Conservation (phyloP, 2,888 invertebrate genomes). For the Lithophane ornitopus region DNA sequence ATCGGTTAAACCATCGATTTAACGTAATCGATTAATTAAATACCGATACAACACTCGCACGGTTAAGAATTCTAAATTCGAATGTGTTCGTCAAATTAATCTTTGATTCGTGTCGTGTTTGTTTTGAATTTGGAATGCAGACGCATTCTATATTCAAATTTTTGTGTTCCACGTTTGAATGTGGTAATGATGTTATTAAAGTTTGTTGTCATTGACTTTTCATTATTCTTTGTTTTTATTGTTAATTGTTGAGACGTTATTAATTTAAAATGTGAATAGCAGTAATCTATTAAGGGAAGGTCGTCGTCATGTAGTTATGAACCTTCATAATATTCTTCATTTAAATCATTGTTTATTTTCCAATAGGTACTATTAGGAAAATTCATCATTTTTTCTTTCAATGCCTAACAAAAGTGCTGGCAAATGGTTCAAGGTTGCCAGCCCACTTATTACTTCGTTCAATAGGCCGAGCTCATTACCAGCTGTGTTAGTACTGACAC, state of each 20-base stretch:
- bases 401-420: conserved; percentile 55
- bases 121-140: conserved; percentile 68
- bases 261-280: conserved; percentile 29
- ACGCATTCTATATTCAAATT: conserved; percentile 68
- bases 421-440: conserved; percentile 66
- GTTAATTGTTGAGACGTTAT: conserved; percentile 41
- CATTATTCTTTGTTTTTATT: conserved; percentile 50
- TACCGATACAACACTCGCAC: conserved; percentile 51
- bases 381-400: conserved; percentile 28
- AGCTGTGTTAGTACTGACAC: conserved; percentile 52
- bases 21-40: conserved; percentile 60
- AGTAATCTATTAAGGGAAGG: conserved; percentile 25
- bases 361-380: conserved; percentile 33
- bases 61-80: conserved; percentile 68
- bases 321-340: conserved; percentile 1
- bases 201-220: conserved; percentile 48
- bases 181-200: conserved; percentile 64
- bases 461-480: conserved; percentile 66
- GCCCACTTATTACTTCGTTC: conserved; percentile 62
- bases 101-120: conserved; percentile 68
- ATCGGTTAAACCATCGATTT: conserved; percentile 70
- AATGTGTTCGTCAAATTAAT: conserved; percentile 66
- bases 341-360: conserved; percentile 17
- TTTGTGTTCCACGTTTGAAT: conserved; percentile 65
- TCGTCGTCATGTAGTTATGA: conserved; percentile 7